Conservation (phyloP, 2,888 invertebrate species). For the Parnassius mnemosyne region DNA sequence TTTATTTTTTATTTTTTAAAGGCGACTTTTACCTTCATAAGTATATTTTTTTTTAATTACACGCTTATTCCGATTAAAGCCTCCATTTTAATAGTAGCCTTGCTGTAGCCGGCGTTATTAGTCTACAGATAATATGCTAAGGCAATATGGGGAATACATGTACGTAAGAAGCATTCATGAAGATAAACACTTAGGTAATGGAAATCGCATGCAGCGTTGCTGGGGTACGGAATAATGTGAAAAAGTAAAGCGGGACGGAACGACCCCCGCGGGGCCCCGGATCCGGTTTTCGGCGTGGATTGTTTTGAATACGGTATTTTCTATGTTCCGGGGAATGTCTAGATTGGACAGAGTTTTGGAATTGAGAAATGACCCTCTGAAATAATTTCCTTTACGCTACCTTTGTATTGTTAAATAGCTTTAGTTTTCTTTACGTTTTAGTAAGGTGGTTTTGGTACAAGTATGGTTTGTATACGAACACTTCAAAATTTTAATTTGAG, state of each 20-base stretch:
- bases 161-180: conserved; percentile 48
- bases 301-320: conserved; percentile 65
- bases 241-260: conserved; percentile 64
- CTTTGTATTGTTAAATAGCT: background rate
- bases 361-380: conserved; percentile 36
- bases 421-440: too few relatives aligned
- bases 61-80: background rate
- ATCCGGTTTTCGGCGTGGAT: conserved; percentile 76
- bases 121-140: conserved; percentile 24
- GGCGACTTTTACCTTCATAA: too few relatives aligned
- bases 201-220: conserved; percentile 50
- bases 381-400: conserved; percentile 21
- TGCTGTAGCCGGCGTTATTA: conserved; percentile 14
- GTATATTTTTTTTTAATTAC: too few relatives aligned
- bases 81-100: conserved; percentile 9
- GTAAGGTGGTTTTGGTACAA: too few relatives aligned
- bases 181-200: conserved; percentile 74
- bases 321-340: conserved; percentile 27
- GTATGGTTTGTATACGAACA: too few relatives aligned
- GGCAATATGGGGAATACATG: conserved; percentile 23
- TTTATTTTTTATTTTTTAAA: too few relatives aligned
- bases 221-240: conserved; percentile 33
- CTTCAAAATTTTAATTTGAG: too few relatives aligned
- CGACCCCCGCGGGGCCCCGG: conserved; percentile 67
- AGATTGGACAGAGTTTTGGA: conserved; percentile 40